Conservation (phyloP, 2,888 invertebrate genomes). For the Drosophila aldrichi region DNA sequence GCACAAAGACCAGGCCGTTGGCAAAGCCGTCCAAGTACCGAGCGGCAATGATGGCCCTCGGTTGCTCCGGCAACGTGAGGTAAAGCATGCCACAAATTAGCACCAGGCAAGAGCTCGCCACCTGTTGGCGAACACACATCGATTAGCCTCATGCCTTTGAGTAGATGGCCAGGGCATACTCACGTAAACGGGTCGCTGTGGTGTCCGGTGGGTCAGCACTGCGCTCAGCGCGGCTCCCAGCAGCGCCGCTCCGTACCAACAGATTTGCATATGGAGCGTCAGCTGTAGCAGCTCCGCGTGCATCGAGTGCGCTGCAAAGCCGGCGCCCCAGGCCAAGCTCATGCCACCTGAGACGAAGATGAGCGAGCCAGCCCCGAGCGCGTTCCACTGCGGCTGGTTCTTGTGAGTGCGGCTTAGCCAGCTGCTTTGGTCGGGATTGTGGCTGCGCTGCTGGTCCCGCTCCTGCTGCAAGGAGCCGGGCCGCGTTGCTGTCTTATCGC, state of each 20-base stretch:
- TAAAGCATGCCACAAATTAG: constrained; percentile 73
- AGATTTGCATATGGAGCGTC: constrained; percentile 62
- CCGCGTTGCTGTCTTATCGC: constrained; percentile 47
- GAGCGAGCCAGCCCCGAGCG: constrained; percentile 62
- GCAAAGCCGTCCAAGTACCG: constrained; percentile 83
- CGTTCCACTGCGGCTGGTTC: constrained; percentile 75
- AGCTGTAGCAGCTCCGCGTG: constrained; percentile 47
- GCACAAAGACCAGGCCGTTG: constrained; percentile 79
- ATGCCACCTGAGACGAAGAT: constrained; percentile 81
- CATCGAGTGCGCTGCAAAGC: constrained; percentile 67
- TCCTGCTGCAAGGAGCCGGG: constrained; percentile 41
- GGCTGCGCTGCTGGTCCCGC: constrained; percentile 7
- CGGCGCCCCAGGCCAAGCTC: constrained; percentile 76
- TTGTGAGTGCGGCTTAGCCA: constrained; percentile 58
- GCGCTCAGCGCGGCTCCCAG: constrained; percentile 74
- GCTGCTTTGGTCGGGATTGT: constrained; percentile 16
- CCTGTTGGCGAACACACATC: constrained; percentile 44
- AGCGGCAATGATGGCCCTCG: constrained; percentile 60
- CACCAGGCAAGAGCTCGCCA: constrained; percentile 67
- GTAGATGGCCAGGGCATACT: constrained; percentile 34
- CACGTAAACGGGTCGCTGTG: constrained; percentile 73
- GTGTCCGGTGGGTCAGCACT: constrained; percentile 60
- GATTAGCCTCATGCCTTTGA: neutral
- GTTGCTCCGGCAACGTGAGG: constrained; percentile 45
- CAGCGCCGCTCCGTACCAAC: constrained; percentile 78